Conservation (phyloP, 2,113 vertebrate species). For the Hyperoodon ampullatus region DNA sequence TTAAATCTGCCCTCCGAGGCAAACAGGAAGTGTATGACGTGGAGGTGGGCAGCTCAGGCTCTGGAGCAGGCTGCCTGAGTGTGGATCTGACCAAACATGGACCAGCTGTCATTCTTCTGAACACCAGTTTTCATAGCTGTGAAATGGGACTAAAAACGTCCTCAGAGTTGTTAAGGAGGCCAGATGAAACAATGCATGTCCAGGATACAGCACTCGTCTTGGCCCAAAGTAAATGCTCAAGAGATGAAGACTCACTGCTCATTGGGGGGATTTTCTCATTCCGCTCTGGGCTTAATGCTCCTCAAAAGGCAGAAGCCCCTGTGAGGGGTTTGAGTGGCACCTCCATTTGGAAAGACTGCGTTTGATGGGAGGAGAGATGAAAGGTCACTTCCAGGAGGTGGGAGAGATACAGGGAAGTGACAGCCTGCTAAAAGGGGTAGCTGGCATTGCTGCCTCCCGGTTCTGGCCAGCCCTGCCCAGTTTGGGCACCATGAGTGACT, state of each 20-base stretch:
- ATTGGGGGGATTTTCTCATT: not conserved
- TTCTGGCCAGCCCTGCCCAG: not conserved
- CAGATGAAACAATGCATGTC: accelerated
- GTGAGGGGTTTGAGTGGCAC: not conserved
- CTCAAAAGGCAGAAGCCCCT: not conserved
- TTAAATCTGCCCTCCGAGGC: not conserved
- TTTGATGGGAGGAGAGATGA: not conserved
- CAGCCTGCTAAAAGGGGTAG: not conserved
- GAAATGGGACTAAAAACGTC: not conserved
- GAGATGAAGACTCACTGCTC: not conserved
- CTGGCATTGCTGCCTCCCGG: not conserved
- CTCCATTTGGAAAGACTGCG: not conserved
- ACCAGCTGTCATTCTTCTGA: not conserved
- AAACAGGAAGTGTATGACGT: accelerated
- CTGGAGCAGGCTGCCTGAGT: not conserved
- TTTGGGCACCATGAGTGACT: not conserved
- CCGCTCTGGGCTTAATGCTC: not conserved
- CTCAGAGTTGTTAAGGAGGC: not conserved
- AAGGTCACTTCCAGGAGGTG: not conserved
- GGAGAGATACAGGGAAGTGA: not conserved
- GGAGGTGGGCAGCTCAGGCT: not conserved
- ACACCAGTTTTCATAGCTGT: not conserved
- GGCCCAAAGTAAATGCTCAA: not conserved
- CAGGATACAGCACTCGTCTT: not conserved
- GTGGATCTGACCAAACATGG: not conserved